Conservation (phyloP, 1,140 invertebrate genomes). For the Ericerus pela region DNA sequence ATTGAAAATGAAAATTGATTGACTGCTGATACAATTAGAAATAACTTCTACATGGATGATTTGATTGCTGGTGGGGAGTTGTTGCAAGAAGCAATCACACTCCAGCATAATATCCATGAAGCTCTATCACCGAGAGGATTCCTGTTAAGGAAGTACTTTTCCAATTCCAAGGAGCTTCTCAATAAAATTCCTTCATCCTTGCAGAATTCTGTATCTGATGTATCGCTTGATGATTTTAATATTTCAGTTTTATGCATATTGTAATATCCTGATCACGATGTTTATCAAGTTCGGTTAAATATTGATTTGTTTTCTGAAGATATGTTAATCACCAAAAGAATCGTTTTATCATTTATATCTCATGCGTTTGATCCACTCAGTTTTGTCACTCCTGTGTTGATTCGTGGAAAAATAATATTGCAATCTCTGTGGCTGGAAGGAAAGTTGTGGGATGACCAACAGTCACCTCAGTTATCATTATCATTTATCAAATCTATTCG, state of each 20-base stretch:
- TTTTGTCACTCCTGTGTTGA: slow-evolving; percentile 25
- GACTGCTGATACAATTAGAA: slow-evolving; percentile 18
- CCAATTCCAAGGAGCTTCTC: neutral
- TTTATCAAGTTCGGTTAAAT: neutral
- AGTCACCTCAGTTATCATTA: neutral
- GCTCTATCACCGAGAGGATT: slow-evolving; percentile 21
- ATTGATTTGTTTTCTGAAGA: neutral
- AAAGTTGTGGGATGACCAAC: neutral
- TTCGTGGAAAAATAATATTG: slow-evolving; percentile 7
- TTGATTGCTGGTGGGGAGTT: slow-evolving; percentile 17
- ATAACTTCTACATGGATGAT: slow-evolving; percentile 26
- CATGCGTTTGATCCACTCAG: slow-evolving; percentile 21
- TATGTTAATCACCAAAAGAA: slow-evolving; percentile 19
- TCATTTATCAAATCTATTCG: neutral
- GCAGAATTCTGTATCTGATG: neutral
- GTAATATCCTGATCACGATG: neutral
- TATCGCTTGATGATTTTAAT: neutral
- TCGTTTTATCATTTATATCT: slow-evolving; percentile 19
- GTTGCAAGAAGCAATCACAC: slow-evolving; percentile 18
- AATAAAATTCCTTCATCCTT: slow-evolving; percentile 14
- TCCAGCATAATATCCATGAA: slow-evolving; percentile 20
- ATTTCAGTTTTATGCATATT: slow-evolving; percentile 1
- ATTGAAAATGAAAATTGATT: neutral
- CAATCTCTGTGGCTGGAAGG: neutral
- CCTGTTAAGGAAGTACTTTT: slow-evolving; percentile 24